Base-by-base conservation (phyloP, 2,797 vertebrate genomes). In the Brachyalestes nurse region DNA sequence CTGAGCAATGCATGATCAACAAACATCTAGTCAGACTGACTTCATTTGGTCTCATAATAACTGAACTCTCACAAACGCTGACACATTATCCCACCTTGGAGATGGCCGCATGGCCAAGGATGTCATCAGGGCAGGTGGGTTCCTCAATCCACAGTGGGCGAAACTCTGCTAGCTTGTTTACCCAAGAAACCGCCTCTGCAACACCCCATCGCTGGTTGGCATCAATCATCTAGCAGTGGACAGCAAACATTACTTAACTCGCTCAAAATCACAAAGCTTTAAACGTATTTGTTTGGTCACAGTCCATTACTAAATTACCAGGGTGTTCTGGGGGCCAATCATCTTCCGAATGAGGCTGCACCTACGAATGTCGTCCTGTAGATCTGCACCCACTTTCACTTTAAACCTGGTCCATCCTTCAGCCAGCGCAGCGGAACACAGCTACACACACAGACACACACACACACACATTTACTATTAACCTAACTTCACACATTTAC, bases 181-280 rank as follows among this genome's bases (percentile, higher is more conserved):
- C 93, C 94, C 94, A 95, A 64, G 92, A 74, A 86, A 94, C 88
- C 1, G 93, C 95, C 91, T 97, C 91, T 0, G 84, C 87, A 49
- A 97, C 94, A 21, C 97, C 95, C 94, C 95, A 94, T 67, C 92
- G 88, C 91, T 96, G 94, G 88, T 96, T 97, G 88, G 94, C 94
- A 81, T 96, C 96, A 40, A 95, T 91, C 95, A 95, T 95, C 96
- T 95, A 72, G 66, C 77, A 76, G 45, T 72, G 83, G 6, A 73
- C 25, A 40, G 25, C 10, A 82, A 40, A 66, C 14, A n/a, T 72
- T 16, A 72, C 28, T 23, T 6, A 45, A 23, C 19, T 57, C 45
- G 53, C 62, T 64, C 16, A 64, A 19, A 10, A 55, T 77, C 40
- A 53, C 58, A 58, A 66, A 58, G 10, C 34, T 42, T 16, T 0